Evolutionary conservation across 2,113 vertebrate species (phyloP), one percentile per base, ranked within the genome.

Genomic region (Psophia crepitans): DNA sequence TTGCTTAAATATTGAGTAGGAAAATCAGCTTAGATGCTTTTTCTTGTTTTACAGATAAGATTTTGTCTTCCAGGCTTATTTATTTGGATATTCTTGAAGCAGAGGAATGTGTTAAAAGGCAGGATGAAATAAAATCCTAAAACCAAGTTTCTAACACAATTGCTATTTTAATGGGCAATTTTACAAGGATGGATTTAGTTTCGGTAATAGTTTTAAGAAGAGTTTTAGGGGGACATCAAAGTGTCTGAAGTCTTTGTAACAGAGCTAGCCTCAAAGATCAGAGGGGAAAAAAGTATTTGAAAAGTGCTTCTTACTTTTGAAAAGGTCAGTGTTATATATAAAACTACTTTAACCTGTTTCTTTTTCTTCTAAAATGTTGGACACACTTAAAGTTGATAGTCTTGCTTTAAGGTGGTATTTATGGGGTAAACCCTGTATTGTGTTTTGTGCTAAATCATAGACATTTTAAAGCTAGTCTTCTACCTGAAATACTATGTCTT

Each of bases 221-320:
- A 97, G 65, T 96, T 95, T 96, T 96, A 92, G 92, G 68, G 73
- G 90, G 76, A 95, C 86, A 94, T 96, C 95, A 97, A 94, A 97
- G 94, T 93, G 81, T 91, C 86, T 91, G 73, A 87, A 90, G 89
- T 93, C 86, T 95, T 95, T 95, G 92, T 94, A 96, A 96, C 57
- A 94, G 92, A 95, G 30, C 70, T 93, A 84, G 24, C 26, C 23
- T 78, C 33, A 87, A 89, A 97, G 94, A 97, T 90, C 91, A 96
- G 88, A 93, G 78, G 68, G 41, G 18, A 37, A n/a, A 78, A 57
- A 94, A 22, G 75, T 87, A 75, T 81, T 92, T 88, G 68, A 87
- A 89, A 95, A 92, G 64, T 92, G 61, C 64, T 82, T 78, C 83
- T 87, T 93, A 56, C 66, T 81, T 97, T 91, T 73, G 73, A 63